Evolutionary conservation across 2,888 invertebrate species (phyloP), one percentile per base, ranked within the genome.

Genomic region (Neoascia interrupta): DNA sequence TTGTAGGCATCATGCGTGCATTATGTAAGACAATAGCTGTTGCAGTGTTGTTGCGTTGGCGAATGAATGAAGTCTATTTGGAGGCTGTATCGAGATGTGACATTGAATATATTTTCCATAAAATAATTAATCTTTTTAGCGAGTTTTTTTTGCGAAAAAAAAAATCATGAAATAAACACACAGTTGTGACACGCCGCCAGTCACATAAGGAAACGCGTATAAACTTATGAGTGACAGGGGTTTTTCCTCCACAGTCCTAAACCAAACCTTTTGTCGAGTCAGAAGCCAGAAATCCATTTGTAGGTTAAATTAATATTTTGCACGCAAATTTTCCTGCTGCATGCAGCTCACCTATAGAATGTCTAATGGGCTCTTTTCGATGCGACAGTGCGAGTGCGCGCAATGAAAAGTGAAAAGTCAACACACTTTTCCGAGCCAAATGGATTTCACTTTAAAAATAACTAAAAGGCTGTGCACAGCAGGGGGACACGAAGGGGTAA

Each of bases 401-500:
- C 73, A 80, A 80, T 80, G 80, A 80, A 80, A 80, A 80, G 80
- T 80, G 80, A 80, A 80, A 80, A 80, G 80, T 80, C 80, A 80
- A 80, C 80, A 80, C 74, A 80, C 80, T 80, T 80, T 80, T 80
- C 80, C 80, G 53, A 69, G 80, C 73, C 73, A 80, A 74, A 41
- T 53, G 73, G 69, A 73, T 73, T 80, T 80, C 80, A 80, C 80
- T 73, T 80, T 80, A 80, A 63, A 80, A 51, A 51, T 61, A 51
- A 56, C 70, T 19, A n/a, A n/a, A n/a, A n/a, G n/a, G n/a, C n/a
- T n/a, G n/a, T n/a, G n/a, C n/a, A n/a, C n/a, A n/a, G n/a, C n/a
- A n/a, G n/a, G n/a, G n/a, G n/a, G n/a, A n/a, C n/a, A n/a, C 21
- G 21, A 6, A 8, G 15, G 31, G 8, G n/a, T 6, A 49, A 41